Percentiles rank a stretch among this genome's conserved stretches.
Evolutionary conservation across 2,888 invertebrate genomes (phyloP).

Genomic region (Teleiodes luculella): DNA sequence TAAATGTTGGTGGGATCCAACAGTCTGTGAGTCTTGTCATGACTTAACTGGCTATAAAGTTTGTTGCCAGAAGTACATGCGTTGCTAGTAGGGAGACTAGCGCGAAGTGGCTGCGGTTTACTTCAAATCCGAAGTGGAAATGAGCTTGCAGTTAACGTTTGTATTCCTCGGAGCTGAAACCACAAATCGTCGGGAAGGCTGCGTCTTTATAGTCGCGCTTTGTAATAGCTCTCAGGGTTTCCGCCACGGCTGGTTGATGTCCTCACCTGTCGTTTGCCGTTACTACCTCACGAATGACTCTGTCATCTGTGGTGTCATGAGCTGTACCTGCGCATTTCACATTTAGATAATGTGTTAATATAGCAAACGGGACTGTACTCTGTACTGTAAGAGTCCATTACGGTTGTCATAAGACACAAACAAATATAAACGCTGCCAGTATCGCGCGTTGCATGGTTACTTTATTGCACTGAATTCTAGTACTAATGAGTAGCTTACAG

Average conservation of each 20-base stretch:
- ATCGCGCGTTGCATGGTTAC: background rate
- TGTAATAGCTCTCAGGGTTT: slow-evolving; percentile 48
- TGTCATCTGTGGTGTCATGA: slow-evolving; percentile 26
- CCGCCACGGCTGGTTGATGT: slow-evolving; percentile 49
- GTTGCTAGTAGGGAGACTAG: slow-evolving; percentile 33
- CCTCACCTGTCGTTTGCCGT: slow-evolving; percentile 60
- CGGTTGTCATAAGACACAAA: slow-evolving; percentile 13
- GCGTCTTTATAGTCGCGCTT: slow-evolving; percentile 45
- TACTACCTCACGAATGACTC: slow-evolving; percentile 41
- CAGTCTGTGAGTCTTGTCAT: slow-evolving; percentile 26
- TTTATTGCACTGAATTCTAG: slow-evolving; percentile 3
- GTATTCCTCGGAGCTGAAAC: slow-evolving; percentile 50
- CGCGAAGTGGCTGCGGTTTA: slow-evolving; percentile 56
- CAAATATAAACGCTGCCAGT: slow-evolving; percentile 4
- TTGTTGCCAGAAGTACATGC: slow-evolving; percentile 27
- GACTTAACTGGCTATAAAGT: slow-evolving; percentile 35
- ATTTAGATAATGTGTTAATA: slow-evolving; percentile 18
- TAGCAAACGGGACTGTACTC: slow-evolving; percentile 20
- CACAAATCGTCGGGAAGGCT: slow-evolving; percentile 57
- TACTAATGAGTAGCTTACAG: slow-evolving; percentile 1
- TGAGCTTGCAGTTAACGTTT: slow-evolving; percentile 56
- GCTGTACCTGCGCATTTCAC: slow-evolving; percentile 12
- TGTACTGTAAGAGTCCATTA: background rate
- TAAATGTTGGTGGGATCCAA: slow-evolving; percentile 23
- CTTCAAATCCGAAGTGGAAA: slow-evolving; percentile 63